Base-by-base conservation (phyloP, 2,888 invertebrate genomes). In the Melipona bicolor region DNA sequence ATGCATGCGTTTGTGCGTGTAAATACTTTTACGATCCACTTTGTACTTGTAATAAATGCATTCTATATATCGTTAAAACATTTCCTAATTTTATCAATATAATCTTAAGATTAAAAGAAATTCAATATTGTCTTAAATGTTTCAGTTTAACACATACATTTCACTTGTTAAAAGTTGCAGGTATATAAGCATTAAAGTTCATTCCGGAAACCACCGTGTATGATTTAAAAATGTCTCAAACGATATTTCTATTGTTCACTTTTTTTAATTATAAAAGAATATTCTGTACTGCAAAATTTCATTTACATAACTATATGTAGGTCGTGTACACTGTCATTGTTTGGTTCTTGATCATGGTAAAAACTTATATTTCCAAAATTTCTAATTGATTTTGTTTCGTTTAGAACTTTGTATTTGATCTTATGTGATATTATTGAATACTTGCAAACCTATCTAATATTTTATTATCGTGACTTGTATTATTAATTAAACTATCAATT, bases 361-460 rank as follows among this genome's bases (percentile, higher is more conserved):
- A 92, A 91, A 21, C 85, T 86, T 11, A 91, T 80, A 70, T 92
- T 92, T 32, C 93, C 91, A 24, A 92, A 92, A 72, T 92, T 92
- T 24, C 92, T 91, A 0, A 90, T 89, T 0, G 92, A 93, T 69
- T 93, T 92, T 65, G 92, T 27, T 27, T 82, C 62, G 92, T 93
- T 76, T 91, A 5, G 92, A 92, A 68, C 88, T 91, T 5, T 92
- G 91, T 19, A 86, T 90, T 74, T 87, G 88, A n/a, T 87, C 81
- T 13, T 77, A 84, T 27, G 88, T 79, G 49, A 90, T 21, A 77
- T 74, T 21, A 77, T 74, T 91, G 88, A 17, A 91, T 92, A 74
- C 92, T 93, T 19, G 93, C 92, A 72, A 94, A 94, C 75, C 92
- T 94, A 50, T 93, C 93, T 13, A 93, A 93, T 17, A 91, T 92